Evolutionary conservation across 2,113 vertebrate species (phyloP), one percentile per base, ranked within the genome.

Genomic region (Onychorhynchus coronatus): DNA sequence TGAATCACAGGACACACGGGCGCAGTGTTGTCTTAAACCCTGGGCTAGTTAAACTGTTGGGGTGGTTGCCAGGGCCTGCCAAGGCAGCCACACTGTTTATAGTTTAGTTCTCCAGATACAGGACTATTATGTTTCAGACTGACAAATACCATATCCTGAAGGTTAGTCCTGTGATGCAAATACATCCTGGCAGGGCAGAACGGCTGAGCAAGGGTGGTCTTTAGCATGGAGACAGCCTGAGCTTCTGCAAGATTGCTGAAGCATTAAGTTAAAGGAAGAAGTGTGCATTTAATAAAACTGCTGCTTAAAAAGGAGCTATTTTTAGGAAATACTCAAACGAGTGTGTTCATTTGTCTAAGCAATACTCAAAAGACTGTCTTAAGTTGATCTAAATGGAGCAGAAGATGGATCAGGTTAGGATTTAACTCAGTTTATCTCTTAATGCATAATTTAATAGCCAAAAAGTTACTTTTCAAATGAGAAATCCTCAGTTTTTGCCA

Each of bases 141-240:
- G 80, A 94, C 90, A 95, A 94, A 95, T 58, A 92, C 58, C 44
- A 2, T 92, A 90, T 66, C 91, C 95, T 72, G 65, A 94, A 96
- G 93, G 93, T 81, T 78, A 72, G 61, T 47, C 20, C 79, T 61
- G 86, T 53, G 76, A 93, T 37, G 70, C 72, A 94, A 95, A 94
- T 21, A 62, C 23, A 59, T 52, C 76, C 83, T 89, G 92, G 67
- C 88, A 91, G 39, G 50, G 79, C 72, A 86, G 79, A 90, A 84
- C 22, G 41, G 67, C 56, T 86, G 73, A 94, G 63, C 50, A 83
- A 52, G 53, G 70, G 85, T 93, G 85, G 92, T 93, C 95, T 72
- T 68, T 53, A 61, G 92, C 7, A 3, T 7, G 14, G 63, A 95
- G 52, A 30, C 35, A 47, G 80, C 24, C 72, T 83, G 2, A 6